Evolutionary conservation across 2,797 vertebrate genomes (phyloP).

Genomic region (Neosilurus hyrtlii): DNA sequence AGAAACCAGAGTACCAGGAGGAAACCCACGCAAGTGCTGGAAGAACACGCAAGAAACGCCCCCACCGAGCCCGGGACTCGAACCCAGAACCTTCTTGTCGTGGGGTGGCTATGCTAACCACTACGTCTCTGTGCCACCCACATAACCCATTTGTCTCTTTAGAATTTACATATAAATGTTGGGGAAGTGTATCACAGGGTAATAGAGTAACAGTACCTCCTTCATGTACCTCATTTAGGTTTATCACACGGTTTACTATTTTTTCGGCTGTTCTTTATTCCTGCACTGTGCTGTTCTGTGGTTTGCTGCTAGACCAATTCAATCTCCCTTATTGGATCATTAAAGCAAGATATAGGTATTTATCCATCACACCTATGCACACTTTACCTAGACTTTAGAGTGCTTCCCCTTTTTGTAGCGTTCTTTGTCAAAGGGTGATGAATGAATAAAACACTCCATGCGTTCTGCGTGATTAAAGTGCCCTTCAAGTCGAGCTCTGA

Average conservation of each 20-base stretch:
- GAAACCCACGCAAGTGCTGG: too few species aligned
- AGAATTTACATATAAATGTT: not conserved
- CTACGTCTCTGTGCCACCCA: too few species aligned
- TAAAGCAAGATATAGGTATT: not conserved
- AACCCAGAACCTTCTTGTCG: too few species aligned
- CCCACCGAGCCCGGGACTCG: too few species aligned
- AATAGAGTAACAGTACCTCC: not conserved
- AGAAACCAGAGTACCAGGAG: too few species aligned
- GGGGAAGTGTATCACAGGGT: not conserved
- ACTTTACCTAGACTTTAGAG: not conserved
- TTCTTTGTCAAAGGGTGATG: not conserved
- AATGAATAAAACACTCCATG: constrained; percentile 26
- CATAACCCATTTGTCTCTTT: not conserved
- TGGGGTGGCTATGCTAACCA: too few species aligned
- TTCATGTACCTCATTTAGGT: not conserved
- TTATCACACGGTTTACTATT: not conserved
- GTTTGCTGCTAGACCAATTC: not conserved
- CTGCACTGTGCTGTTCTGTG: not conserved
- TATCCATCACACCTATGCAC: not conserved
- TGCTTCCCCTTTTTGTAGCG: not conserved
- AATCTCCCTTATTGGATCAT: not conserved
- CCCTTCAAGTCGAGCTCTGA: constrained; percentile 27
- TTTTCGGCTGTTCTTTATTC: not conserved
- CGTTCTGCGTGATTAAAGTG: constrained; percentile 25
- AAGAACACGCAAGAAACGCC: too few species aligned